These are phyloP conservation scores for Dicentrarchus labrax DNA, from an alignment of 2,113 vertebrate genomes.

Conservation along the genomic window DNA sequence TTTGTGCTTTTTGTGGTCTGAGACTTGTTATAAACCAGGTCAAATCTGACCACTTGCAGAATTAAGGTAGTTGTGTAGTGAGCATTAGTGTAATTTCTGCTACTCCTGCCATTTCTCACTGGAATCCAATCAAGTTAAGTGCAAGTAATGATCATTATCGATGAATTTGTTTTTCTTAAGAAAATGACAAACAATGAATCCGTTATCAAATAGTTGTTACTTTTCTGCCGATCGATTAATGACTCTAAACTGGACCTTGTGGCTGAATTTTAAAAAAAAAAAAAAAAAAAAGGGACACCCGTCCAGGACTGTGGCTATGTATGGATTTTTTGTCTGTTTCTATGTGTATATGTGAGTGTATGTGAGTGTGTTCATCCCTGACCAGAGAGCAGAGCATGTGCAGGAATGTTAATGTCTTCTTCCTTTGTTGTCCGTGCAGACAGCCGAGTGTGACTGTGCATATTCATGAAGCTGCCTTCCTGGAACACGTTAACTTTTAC, in stretches of 20 bases:
- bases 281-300: neutral
- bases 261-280: neutral
- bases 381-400: constrained; percentile 69
- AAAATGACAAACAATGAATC: neutral
- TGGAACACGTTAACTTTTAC: constrained; percentile 68
- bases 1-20: neutral
- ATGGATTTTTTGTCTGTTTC: neutral
- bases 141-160: neutral
- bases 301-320: neutral
- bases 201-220: neutral
- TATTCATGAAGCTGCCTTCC: constrained; percentile 74
- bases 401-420: constrained; percentile 78
- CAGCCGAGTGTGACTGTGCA: constrained; percentile 76
- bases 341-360: constrained; percentile 20
- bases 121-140: neutral
- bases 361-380: constrained; percentile 40
- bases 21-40: neutral
- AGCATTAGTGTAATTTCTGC: neutral
- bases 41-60: neutral
- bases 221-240: neutral
- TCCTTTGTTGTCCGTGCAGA: constrained; percentile 75
- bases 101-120: neutral
- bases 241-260: neutral
- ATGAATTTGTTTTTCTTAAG: neutral
- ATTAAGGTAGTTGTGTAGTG: neutral